Percentiles rank a stretch among this genome's conserved stretches.
Conservation (phyloP, 2,888 invertebrate genomes). For the Apamea monoglypha region DNA sequence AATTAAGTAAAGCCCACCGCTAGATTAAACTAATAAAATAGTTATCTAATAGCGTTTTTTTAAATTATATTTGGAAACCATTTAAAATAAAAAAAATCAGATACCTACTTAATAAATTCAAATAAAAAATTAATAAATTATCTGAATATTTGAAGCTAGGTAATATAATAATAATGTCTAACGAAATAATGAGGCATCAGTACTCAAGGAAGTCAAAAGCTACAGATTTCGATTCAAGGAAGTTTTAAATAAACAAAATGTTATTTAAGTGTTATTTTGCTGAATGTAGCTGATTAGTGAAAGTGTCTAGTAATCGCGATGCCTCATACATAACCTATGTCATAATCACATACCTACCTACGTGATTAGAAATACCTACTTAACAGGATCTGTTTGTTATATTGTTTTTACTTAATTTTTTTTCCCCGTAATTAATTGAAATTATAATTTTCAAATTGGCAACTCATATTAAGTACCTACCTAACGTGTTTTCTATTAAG, state of each 20-base stretch:
- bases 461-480: background rate
- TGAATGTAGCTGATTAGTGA: slow-evolving; percentile 19
- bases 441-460: background rate
- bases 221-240: background rate
- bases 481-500: background rate
- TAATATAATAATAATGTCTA: no score
- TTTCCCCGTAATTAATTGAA: background rate
- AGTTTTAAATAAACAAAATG: slow-evolving; percentile 10
- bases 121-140: no score
- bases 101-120: no score
- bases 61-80: background rate
- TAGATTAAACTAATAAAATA: background rate
- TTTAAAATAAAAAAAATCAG: background rate
- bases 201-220: background rate
- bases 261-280: background rate
- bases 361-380: background rate
- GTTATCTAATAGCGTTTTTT: background rate
- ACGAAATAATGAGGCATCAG: background rate
- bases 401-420: background rate
- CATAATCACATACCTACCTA: background rate
- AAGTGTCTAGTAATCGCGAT: slow-evolving; percentile 23
- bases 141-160: no score
- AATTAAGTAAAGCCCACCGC: no score
- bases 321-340: background rate
- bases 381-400: background rate